Evolutionary conservation across 2,113 vertebrate genomes (phyloP), one percentile per base, ranked within the genome.

Genomic region (Sylvietta virens): DNA sequence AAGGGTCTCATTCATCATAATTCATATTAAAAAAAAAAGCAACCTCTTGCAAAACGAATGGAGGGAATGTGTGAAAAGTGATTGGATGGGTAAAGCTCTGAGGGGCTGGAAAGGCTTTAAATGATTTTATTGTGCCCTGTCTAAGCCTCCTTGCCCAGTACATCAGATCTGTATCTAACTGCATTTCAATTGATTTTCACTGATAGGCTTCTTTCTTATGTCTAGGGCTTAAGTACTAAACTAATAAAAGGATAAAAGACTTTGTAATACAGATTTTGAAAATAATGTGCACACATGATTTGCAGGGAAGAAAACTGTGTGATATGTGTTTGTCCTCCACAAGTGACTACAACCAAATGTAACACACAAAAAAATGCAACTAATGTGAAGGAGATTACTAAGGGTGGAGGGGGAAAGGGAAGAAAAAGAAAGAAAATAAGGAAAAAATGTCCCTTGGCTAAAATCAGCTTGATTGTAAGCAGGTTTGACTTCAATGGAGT

Each of bases 181-280:
- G 96, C 97, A 98, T 98, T 98, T 98, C 98, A 96, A 98, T 98
- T 98, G 98, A 98, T 98, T 98, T 98, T 97, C 98, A 97, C 98
- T 98, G 98, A 98, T 98, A 98, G 97, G 97, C 97, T 98, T 98
- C 97, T 98, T 98, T 98, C 97, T 97, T 97, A 97, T 97, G 97
- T 97, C 98, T 97, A 91, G 82, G 92, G 96, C 97, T 98, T 98
- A 98, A 98, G 97, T 98, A 98, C 97, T 98, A 98, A 98, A 97
- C 97, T 98, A 98, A 98, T 98, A 98, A 98, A 98, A 97, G 97
- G 97, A 98, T 98, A 98, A 98, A 98, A 97, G 97, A 98, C 96
- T 97, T 97, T 90, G 97, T 96, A 97, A 98, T 98, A 98, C 97
- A 97, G 97, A 98, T 98, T 98, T 97, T 92, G 93, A 97, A 98